These are phyloP conservation scores for Tamias sibiricus DNA, from an alignment of 2,113 vertebrate genomes.

Conservation along the genomic window DNA sequence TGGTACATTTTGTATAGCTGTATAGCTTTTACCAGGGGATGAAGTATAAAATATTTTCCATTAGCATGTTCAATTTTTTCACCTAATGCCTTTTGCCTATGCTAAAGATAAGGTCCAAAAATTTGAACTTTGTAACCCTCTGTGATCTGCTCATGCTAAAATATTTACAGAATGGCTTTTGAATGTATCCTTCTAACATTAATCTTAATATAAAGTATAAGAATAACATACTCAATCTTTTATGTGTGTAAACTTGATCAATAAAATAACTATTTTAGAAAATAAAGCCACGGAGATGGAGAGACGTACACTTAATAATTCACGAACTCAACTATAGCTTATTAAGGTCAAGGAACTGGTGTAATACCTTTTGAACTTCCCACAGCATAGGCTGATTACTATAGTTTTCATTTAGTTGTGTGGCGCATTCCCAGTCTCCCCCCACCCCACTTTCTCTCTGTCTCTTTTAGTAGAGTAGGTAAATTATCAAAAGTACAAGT, in stretches of 20 bases:
- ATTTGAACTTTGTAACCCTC: background rate
- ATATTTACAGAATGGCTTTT: constrained; percentile 3
- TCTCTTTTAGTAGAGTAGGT: background rate
- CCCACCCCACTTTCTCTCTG: background rate
- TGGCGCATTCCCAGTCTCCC: background rate
- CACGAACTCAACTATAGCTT: background rate
- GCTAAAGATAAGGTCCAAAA: background rate
- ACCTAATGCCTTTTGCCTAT: background rate
- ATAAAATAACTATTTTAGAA: background rate
- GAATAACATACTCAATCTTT: background rate
- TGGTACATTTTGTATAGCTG: background rate
- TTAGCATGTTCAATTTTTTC: background rate
- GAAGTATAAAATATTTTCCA: background rate
- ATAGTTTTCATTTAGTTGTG: background rate
- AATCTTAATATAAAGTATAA: background rate
- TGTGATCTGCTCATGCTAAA: background rate
- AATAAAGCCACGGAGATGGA: background rate
- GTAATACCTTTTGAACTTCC: background rate
- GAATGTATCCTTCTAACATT: background rate
- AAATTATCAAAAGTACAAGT: background rate
- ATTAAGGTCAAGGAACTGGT: background rate
- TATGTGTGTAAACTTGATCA: background rate
- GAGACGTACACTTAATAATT: background rate
- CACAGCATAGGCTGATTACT: background rate
- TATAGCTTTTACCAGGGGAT: background rate